Conservation (phyloP, 2,888 invertebrate species). For the Itoplectis maculator region DNA sequence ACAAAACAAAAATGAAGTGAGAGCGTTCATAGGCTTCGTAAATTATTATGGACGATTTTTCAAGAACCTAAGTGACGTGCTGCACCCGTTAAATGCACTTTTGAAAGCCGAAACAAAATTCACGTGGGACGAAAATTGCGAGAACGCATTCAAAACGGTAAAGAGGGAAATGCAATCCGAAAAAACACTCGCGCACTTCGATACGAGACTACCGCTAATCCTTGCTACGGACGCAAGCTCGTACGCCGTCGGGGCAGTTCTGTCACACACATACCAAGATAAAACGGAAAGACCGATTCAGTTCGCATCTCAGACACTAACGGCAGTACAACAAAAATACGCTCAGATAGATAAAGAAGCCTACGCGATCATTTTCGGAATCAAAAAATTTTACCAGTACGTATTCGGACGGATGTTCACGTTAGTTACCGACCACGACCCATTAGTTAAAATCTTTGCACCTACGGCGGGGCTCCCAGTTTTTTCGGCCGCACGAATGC, state of each 20-base stretch:
- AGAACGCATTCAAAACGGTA: conserved; percentile 72
- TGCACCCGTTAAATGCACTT: conserved; percentile 74
- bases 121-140: conserved; percentile 72
- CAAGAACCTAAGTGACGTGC: conserved; percentile 72
- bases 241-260: conserved; percentile 59
- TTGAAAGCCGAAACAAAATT: too few relatives aligned
- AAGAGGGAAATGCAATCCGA: conserved; percentile 66
- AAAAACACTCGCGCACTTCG: conserved; percentile 65
- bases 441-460: conserved; percentile 45
- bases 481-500: conserved; percentile 43
- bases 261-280: conserved; percentile 62
- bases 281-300: conserved; percentile 39
- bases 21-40: conserved; percentile 75
- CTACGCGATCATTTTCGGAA: conserved; percentile 45
- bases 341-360: conserved; percentile 38
- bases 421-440: conserved; percentile 18
- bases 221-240: conserved; percentile 60
- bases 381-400: conserved; percentile 52
- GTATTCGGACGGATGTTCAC: conserved; percentile 22
- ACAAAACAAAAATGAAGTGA: conserved; percentile 72
- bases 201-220: conserved; percentile 49
- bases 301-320: conserved; percentile 23
- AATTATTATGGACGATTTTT: conserved; percentile 79
- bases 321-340: not conserved
- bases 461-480: conserved; percentile 24